Conservation (phyloP, 2,888 invertebrate genomes). For the Caenorhabditis sp. region DNA sequence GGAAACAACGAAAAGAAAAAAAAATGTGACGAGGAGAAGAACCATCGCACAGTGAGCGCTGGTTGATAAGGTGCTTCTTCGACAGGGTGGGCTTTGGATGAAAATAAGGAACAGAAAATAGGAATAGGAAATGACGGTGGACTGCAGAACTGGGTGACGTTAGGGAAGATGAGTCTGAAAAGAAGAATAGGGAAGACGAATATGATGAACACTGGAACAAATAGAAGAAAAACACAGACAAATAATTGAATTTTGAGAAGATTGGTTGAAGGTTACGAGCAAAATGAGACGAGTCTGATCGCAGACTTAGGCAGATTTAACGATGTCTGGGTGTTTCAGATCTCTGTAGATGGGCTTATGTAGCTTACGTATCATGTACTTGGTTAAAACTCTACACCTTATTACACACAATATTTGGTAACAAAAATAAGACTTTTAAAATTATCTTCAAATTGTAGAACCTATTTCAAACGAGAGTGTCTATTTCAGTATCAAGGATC, state of each 20-base stretch:
- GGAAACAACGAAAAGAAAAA: background rate
- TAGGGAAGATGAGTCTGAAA: background rate
- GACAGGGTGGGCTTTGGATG: background rate
- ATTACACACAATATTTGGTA: no score
- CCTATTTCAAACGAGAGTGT: no score
- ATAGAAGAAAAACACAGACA: constrained; percentile 3
- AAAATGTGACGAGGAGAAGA: background rate
- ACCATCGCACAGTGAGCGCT: constrained; percentile 14
- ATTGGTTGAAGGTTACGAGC: background rate
- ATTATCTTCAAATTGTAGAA: no score
- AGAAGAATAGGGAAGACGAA: background rate
- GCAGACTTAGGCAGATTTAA: background rate
- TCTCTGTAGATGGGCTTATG: no score
- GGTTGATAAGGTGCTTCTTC: constrained; percentile 43
- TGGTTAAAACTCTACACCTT: no score
- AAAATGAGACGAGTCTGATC: background rate
- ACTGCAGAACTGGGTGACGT: background rate
- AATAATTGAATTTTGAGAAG: background rate
- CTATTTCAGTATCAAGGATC: no score
- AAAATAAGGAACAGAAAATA: constrained; percentile 1
- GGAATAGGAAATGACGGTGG: constrained; percentile 10
- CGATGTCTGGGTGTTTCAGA: background rate
- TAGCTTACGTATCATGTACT: no score
- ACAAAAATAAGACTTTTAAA: no score
- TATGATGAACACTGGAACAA: constrained; percentile 7